Conservation (phyloP, 2,797 vertebrate species). For the Lepilemur septentrionalis region DNA sequence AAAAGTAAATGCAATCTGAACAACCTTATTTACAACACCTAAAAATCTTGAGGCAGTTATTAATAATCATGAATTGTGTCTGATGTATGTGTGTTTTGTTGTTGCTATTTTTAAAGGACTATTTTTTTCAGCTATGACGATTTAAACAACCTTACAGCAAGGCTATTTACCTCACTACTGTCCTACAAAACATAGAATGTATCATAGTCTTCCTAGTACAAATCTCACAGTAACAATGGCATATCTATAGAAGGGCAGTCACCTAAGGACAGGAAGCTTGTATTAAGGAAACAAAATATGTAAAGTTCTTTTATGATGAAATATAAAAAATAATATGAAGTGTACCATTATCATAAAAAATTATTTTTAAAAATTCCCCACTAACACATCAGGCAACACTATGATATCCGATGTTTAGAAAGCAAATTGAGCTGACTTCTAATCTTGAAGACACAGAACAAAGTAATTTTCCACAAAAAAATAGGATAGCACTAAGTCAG, state of each 20-base stretch:
- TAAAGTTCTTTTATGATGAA: constrained; percentile 8
- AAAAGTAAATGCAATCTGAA: constrained; percentile 37
- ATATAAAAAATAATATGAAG: not conserved
- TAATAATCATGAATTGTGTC: constrained; percentile 38
- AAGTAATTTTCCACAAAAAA: constrained; percentile 37
- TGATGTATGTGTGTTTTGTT: constrained; percentile 19
- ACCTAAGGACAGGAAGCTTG: not conserved
- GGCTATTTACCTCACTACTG: constrained; percentile 43
- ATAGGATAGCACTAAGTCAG: constrained; percentile 36
- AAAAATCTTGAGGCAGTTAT: constrained; percentile 46
- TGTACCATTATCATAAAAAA: constrained; percentile 28
- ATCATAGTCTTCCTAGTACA: constrained; percentile 22
- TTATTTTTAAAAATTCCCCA: not conserved
- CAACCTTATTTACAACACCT: constrained; percentile 45
- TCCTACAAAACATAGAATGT: constrained; percentile 14
- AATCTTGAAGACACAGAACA: constrained; percentile 38
- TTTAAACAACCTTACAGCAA: constrained; percentile 44
- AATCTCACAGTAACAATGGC: not conserved
- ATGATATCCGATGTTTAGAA: constrained; percentile 13
- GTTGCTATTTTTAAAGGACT: constrained; percentile 42
- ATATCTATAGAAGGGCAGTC: constrained; percentile 16
- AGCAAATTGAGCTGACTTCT: not conserved
- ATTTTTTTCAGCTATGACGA: constrained; percentile 41
- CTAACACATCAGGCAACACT: constrained; percentile 2
- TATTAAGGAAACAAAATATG: constrained; percentile 29